A percentile compares a stretch with the other conserved stretches of the same genome.
Evolutionary conservation across 2,113 vertebrate species (phyloP).

Genomic region (Eurystomus gularis): DNA sequence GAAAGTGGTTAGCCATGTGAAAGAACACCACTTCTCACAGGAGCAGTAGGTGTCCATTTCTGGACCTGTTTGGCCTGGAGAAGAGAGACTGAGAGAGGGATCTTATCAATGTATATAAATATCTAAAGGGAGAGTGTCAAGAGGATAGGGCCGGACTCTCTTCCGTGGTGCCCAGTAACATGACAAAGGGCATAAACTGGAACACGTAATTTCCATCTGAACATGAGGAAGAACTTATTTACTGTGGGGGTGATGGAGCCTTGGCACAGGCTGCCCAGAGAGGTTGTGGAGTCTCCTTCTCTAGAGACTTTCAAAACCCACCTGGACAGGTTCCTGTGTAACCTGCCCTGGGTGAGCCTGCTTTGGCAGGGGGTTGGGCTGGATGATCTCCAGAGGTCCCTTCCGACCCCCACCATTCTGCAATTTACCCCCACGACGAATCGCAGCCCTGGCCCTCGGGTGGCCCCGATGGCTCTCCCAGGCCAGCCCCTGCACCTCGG

Average conservation of each 20-base stretch:
- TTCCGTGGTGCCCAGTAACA: neutral
- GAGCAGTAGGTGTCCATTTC: neutral
- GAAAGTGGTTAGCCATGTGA: neutral
- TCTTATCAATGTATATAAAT: neutral
- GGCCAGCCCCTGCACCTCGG: neutral
- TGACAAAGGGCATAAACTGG: neutral
- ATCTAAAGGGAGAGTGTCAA: neutral
- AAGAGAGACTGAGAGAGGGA: neutral
- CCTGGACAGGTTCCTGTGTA: neutral
- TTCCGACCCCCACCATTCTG: neutral
- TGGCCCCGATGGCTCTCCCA: no score
- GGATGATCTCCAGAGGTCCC: neutral
- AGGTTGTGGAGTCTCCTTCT: neutral
- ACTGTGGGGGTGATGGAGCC: neutral
- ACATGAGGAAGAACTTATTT: neutral
- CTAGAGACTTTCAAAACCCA: neutral
- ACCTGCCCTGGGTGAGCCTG: neutral
- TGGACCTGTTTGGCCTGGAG: neutral
- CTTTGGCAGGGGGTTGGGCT: neutral
- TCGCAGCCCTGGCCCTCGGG: neutral
- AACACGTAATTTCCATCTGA: neutral
- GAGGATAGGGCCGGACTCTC: neutral
- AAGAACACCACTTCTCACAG: neutral
- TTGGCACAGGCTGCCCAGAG: neutral
- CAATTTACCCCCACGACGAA: no score